A percentile compares a stretch with the other conserved stretches of the same genome.
These are phyloP conservation scores for Diglossa cyanea DNA, from an alignment of 2,797 vertebrate species.

Conservation along the genomic window DNA sequence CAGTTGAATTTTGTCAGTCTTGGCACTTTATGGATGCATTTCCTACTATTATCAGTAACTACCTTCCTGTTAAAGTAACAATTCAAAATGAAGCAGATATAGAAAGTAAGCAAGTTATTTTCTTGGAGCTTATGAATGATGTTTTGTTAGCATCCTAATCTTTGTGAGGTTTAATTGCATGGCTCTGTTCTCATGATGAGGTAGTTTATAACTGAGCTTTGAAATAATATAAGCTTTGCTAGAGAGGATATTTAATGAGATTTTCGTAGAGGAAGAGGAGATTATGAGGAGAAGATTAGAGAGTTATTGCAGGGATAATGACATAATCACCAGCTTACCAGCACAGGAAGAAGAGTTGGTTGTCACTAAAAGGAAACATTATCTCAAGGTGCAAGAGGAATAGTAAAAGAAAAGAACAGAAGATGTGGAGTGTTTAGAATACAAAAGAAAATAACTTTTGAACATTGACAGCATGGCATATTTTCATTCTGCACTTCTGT, in stretches of 20 bases:
- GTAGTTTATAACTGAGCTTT: neutral
- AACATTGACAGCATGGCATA: neutral
- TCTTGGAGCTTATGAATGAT: constrained; percentile 51
- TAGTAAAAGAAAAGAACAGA: neutral
- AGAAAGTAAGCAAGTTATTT: constrained; percentile 60
- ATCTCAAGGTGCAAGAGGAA: neutral
- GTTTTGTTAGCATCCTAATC: constrained; percentile 37
- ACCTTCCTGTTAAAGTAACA: constrained; percentile 65
- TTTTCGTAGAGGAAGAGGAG: constrained; percentile 21
- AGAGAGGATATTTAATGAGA: constrained; percentile 12
- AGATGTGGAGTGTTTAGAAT: neutral
- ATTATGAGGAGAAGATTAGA: neutral
- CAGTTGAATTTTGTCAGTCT: constrained; percentile 26
- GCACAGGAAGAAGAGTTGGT: neutral
- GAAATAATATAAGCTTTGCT: constrained; percentile 19
- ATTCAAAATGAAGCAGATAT: constrained; percentile 59
- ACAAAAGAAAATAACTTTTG: neutral
- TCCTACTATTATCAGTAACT: constrained; percentile 7
- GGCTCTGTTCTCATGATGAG: constrained; percentile 1
- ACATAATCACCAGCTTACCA: constrained; percentile 17
- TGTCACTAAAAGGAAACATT: constrained; percentile 1
- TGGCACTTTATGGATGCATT: neutral
- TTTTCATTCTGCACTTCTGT: neutral
- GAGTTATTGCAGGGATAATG: constrained; percentile 36
- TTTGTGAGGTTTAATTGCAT: constrained; percentile 37